Evolutionary conservation across 2,797 vertebrate species (phyloP), one percentile per base, ranked within the genome.

Genomic region (Micromesistius poutassou): DNA sequence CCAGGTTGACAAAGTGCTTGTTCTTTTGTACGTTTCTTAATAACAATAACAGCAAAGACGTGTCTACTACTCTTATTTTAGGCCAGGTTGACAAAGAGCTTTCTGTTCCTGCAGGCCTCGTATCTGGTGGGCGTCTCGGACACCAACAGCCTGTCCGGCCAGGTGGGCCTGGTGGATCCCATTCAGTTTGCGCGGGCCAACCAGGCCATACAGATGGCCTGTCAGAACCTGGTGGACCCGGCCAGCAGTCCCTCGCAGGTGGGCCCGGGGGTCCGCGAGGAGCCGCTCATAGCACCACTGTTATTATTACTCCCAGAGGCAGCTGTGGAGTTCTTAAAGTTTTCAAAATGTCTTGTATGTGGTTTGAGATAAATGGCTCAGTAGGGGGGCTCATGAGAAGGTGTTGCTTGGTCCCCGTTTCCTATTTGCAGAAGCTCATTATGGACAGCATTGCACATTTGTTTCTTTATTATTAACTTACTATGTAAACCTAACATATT

Each of bases 171-270:
- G 0, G 98, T 99, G 76, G 98, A 99, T 85, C 98, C 97, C 7
- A 98, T 99, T 89, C 98, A 99, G 73, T 99, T 99, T 91, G 97
- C 97, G 77, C 93, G 95, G 83, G 97, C 98, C 78, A 97, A 99
- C 88, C 97, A 99, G 82, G 98, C 98, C 0, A 99, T 99, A 91
- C 97, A 99, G 90, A 98, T 98, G 96, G 98, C 98, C 0, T 99
- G 98, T 85, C 97, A 99, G 93, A 99, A 97, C 79, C 88, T 99
- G 84, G 97, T 99, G 71, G 98, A 99, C 81, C 97, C 97, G 1
- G 94, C 95, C 3, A 99, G 98, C 84, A 99, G 97, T 87, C 97
- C 97, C 0, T 99, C 98, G 0, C 98, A 99, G 97, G 98, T 99
- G 89, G 62, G 62, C 12, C 62, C 62, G 8, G 22, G 22, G 55